Base-by-base conservation (phyloP, 1,140 invertebrate genomes). In the Linepithema humile region DNA sequence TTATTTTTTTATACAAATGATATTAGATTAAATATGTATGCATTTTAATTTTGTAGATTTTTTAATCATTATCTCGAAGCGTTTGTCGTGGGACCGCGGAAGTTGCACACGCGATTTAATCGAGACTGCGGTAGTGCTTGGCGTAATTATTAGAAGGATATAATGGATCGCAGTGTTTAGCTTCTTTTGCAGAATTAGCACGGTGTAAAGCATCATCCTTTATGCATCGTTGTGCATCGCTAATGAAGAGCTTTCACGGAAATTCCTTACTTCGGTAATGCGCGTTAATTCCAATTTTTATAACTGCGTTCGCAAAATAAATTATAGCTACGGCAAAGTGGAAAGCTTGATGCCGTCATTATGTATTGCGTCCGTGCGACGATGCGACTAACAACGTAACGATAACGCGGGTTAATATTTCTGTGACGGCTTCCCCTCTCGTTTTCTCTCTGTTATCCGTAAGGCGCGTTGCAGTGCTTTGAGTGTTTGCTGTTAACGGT, bases 191-290 rank as follows among this genome's bases (percentile, higher is more conserved):
- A 3, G 62, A 67, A 78, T 67, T 67, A 80, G 75, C 64, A 69
- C 64, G 26, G 35, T 69, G 23, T 69, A 80, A 80, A 80, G 48
- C 64, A 69, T 70, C 64, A 35, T 69, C 48, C 48, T 80, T 48
- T 70, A 80, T 80, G 75, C 64, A 55, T 70, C 75, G 75, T 80
- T 80, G 48, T 80, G 38, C 75, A 69, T 80, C 48, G 48, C 48
- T 80, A 70, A 80, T 80, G 75, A 80, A 69, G 75, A 70, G 64
- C 64, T 80, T 80, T 80, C 75, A 80, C 75, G 75, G 64, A 80
- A 80, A 35, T 80, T 80, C 64, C 35, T 65, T 29, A 23, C 23
- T 53, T 29, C 23, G 26, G 64, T 80, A 70, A 55, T 26, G 75
- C 75, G 75, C 64, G 65, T 70, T 69, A 69, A 69, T 80, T 40